Evolutionary conservation across 2,888 invertebrate species (phyloP).

Genomic region (Volucella inanis): DNA sequence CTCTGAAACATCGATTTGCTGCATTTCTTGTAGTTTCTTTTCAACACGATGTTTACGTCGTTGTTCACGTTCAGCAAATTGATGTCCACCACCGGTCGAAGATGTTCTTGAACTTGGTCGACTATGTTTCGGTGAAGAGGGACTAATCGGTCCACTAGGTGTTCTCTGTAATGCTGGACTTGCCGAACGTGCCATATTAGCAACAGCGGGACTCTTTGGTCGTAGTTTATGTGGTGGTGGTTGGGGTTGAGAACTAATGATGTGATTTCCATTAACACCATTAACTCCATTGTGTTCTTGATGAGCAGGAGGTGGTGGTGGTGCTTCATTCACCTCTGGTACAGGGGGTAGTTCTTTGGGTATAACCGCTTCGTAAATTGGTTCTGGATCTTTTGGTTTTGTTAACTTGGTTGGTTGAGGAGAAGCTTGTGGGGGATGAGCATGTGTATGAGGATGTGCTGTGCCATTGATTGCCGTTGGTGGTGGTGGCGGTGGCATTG

Average conservation of each 20-base stretch:
- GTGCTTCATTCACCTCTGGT: conserved; percentile 81
- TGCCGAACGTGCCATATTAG: conserved; percentile 79
- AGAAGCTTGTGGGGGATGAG: conserved; percentile 69
- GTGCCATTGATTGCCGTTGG: conserved; percentile 80
- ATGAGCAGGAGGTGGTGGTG: conserved; percentile 54
- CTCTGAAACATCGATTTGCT: conserved; percentile 83
- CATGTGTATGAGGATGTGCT: conserved; percentile 75
- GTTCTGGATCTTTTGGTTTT: conserved; percentile 85
- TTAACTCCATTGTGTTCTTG: conserved; percentile 69
- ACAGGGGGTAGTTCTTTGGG: conserved; percentile 85
- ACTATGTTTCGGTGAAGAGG: conserved; percentile 84
- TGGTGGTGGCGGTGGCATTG: conserved; percentile 89
- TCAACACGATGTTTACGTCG: conserved; percentile 93
- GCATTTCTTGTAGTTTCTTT: conserved; percentile 92
- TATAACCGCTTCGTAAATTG: conserved; percentile 93
- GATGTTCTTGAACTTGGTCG: conserved; percentile 84
- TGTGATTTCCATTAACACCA: conserved; percentile 54
- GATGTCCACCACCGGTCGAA: conserved; percentile 83
- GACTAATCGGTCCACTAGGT: conserved; percentile 77
- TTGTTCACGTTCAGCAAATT: conserved; percentile 88
- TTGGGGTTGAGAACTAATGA: conserved; percentile 30
- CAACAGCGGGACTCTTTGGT: conserved; percentile 82
- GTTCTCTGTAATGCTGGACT: conserved; percentile 77
- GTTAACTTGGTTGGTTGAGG: conserved; percentile 74
- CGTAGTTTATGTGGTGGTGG: conserved; percentile 78